Evolutionary conservation across 2,113 vertebrate species (phyloP).

Genomic region (Sterrhoptilus dennistouni): DNA sequence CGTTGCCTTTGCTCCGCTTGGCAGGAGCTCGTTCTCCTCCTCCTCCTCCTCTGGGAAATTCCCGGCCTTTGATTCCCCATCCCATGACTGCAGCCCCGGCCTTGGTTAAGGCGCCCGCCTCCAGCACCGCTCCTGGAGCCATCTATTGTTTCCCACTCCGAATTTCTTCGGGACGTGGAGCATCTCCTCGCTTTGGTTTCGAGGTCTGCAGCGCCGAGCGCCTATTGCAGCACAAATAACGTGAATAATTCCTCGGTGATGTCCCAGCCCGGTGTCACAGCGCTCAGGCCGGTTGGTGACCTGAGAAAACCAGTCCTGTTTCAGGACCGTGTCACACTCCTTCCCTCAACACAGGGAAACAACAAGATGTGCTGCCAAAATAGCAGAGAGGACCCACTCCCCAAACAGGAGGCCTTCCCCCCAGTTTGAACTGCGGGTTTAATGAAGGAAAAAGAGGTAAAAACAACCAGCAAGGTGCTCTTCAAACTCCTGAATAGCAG

Average conservation of each 20-base stretch:
- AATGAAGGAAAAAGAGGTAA: neutral
- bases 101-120: neutral
- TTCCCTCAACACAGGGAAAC: conserved; percentile 34
- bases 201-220: neutral
- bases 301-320: conserved; percentile 35
- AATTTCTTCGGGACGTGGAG: neutral
- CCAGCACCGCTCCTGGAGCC: neutral
- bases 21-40: neutral
- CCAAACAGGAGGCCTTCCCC: neutral
- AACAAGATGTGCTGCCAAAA: conserved; percentile 56
- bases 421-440: neutral
- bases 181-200: neutral
- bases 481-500: neutral
- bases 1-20: neutral
- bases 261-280: neutral
- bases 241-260: neutral
- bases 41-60: neutral
- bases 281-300: neutral
- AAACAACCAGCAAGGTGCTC: neutral
- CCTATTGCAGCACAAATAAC: neutral
- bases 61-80: neutral
- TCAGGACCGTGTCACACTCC: neutral
- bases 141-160: rapidly evolving
- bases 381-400: conserved; percentile 31
- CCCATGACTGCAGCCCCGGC: neutral